A percentile compares a stretch with the other conserved stretches of the same genome.
Conservation (phyloP, 2,113 vertebrate genomes). For the Leiothrix lutea region DNA sequence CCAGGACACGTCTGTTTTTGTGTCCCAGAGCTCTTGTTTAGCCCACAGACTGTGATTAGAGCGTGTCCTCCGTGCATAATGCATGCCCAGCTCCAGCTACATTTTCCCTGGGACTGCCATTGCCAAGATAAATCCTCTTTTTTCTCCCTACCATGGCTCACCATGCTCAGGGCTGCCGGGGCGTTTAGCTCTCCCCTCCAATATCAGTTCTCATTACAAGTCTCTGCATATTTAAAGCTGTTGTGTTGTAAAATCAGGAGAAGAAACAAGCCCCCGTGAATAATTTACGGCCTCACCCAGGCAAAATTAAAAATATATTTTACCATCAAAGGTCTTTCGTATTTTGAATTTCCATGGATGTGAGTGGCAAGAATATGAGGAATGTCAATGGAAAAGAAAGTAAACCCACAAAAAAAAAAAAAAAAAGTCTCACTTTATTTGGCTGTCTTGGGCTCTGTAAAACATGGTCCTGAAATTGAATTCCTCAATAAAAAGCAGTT, state of each 20-base stretch:
- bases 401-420: background rate
- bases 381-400: background rate
- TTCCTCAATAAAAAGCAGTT: background rate
- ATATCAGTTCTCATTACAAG: slow-evolving; percentile 13
- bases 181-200: slow-evolving; percentile 12
- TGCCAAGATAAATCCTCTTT: slow-evolving; percentile 25
- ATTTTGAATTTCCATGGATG: slow-evolving; percentile 10
- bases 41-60: background rate
- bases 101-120: background rate
- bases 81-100: background rate
- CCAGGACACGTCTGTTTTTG: background rate
- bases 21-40: background rate
- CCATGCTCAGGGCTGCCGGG: background rate
- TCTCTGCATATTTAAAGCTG: slow-evolving; percentile 73
- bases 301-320: slow-evolving; percentile 83
- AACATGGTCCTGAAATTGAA: background rate
- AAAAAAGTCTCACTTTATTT: background rate
- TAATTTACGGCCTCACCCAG: slow-evolving; percentile 68
- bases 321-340: slow-evolving; percentile 48
- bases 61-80: slow-evolving; percentile 23
- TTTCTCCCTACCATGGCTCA: background rate
- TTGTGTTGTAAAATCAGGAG: slow-evolving; percentile 66
- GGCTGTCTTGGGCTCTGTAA: background rate
- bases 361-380: background rate
- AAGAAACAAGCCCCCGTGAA: slow-evolving; percentile 65